Conservation (phyloP, 64 coral and sea anemone genomes). For the Cladopsammia gracilis region DNA sequence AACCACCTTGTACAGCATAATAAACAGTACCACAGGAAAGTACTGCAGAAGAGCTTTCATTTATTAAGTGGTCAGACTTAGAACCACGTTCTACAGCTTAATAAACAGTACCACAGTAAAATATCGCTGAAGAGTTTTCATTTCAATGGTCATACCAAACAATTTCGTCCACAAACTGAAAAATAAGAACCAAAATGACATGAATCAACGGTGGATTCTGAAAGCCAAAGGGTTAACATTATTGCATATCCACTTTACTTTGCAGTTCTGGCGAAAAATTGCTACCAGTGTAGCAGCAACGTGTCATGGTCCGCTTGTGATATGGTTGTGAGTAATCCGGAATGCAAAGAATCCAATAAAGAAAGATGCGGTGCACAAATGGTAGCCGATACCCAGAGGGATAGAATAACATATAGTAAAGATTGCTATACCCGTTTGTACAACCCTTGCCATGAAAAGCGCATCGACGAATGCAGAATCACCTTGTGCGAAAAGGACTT, state of each 20-base stretch:
- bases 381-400: not conserved
- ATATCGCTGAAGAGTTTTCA: too few relatives aligned
- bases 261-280: not conserved
- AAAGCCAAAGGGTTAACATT: too few relatives aligned
- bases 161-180: too few relatives aligned
- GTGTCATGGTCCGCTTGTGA: not conserved
- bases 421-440: not conserved
- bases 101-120: too few relatives aligned
- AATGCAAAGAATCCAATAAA: not conserved
- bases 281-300: not conserved
- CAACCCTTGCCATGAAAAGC: not conserved
- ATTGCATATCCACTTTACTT: not conserved
- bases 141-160: too few relatives aligned
- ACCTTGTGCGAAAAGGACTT: not conserved
- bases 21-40: too few relatives aligned
- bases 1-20: too few relatives aligned
- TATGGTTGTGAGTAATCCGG: not conserved
- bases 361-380: not conserved
- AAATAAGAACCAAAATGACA: too few relatives aligned
- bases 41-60: too few relatives aligned
- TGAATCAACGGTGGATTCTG: too few relatives aligned
- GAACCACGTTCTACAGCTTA: too few relatives aligned
- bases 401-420: not conserved
- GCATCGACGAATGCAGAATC: not conserved
- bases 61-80: too few relatives aligned